A percentile compares a stretch with the other conserved stretches of the same genome.
These are phyloP conservation scores for Erannis defoliaria DNA, from an alignment of 2,888 invertebrate genomes.

Conservation along the genomic window DNA sequence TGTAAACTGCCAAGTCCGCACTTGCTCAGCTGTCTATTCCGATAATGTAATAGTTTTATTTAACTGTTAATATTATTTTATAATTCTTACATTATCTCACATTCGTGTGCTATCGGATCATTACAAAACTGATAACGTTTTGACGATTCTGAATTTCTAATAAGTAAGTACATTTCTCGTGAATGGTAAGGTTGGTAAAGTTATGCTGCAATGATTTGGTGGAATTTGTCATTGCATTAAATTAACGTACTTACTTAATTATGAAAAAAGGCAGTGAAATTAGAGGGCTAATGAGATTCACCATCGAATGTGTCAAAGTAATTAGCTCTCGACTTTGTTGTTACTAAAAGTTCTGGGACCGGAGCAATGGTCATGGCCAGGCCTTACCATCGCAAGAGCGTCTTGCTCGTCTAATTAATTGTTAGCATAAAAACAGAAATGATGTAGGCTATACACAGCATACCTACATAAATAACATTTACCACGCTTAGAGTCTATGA, in stretches of 20 bases:
- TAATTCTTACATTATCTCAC: conserved; percentile 15
- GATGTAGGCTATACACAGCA: too few relatives aligned
- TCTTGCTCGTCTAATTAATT: too few relatives aligned
- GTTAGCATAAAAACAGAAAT: too few relatives aligned
- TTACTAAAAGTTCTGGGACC: too few relatives aligned
- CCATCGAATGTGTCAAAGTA: too few relatives aligned
- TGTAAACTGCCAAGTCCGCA: conserved; percentile 1
- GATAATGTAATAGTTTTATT: conserved; percentile 1
- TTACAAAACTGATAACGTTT: not conserved
- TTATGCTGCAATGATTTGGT: not conserved
- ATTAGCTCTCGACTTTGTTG: too few relatives aligned
- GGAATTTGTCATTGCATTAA: not conserved
- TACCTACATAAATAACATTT: too few relatives aligned
- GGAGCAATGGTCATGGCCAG: too few relatives aligned
- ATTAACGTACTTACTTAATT: not conserved
- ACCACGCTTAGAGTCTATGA: too few relatives aligned
- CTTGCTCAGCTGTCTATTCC: not conserved
- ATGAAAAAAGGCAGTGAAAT: too few relatives aligned
- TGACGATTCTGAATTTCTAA: not conserved
- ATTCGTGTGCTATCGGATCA: conserved; percentile 29
- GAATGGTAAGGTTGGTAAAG: not conserved
- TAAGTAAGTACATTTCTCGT: not conserved
- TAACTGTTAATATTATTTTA: conserved; percentile 2
- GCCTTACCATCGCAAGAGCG: too few relatives aligned
- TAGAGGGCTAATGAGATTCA: too few relatives aligned